phyloP scores from a whole-genome alignment of 2,888 invertebrate species.

The Nyleta sp. region DNA sequence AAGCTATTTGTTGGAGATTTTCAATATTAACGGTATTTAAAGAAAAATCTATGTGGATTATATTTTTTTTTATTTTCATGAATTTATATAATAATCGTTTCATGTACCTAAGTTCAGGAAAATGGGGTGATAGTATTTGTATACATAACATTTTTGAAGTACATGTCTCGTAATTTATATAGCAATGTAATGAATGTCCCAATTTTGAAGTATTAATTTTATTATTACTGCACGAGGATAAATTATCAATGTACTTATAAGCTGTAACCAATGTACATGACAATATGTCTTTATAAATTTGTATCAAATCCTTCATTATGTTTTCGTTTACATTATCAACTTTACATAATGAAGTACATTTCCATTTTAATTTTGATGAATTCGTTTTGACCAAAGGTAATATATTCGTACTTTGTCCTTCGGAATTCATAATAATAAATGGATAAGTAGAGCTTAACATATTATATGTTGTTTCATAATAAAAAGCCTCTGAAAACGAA shows the following conservation, averaged over 20 bases:
- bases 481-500: neutral
- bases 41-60: conserved; percentile 31
- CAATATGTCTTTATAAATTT: conserved; percentile 14
- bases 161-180: conserved; percentile 40
- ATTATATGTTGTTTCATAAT: no score
- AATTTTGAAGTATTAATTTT: conserved; percentile 14
- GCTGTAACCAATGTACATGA: neutral
- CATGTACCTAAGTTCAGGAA: conserved; percentile 43
- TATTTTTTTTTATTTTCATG: conserved; percentile 6
- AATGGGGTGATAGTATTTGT: conserved; percentile 56
- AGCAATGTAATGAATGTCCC: conserved; percentile 52
- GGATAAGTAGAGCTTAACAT: neutral
- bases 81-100: conserved; percentile 41
- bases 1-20: conserved; percentile 23
- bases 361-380: no score
- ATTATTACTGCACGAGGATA: neutral
- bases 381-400: no score
- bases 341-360: neutral
- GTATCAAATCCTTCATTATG: neutral
- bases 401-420: neutral
- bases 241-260: neutral
- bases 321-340: neutral
- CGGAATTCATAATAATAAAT: conserved; percentile 7
- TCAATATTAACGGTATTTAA: conserved; percentile 25
- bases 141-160: conserved; percentile 43